Evolutionary conservation across 1,140 invertebrate genomes (phyloP).

Genomic region (Araneus ventricosus): DNA sequence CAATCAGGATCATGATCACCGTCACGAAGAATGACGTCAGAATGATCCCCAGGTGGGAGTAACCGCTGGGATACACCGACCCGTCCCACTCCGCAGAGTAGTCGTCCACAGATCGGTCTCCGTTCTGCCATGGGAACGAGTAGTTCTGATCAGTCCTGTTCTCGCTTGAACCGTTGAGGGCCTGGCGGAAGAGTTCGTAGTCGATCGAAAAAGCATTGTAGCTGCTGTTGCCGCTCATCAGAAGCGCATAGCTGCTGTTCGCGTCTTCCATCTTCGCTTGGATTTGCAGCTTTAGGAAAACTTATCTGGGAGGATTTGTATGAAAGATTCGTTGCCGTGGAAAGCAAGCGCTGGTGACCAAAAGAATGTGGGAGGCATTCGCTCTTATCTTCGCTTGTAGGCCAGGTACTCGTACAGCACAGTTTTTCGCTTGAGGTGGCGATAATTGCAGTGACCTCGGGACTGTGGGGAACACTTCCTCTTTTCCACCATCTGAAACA

Average conservation of each 20-base stretch:
- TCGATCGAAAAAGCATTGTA: slow-evolving; percentile 30
- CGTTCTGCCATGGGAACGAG: slow-evolving; percentile 10
- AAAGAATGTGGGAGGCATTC: neutral
- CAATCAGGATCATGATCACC: slow-evolving; percentile 95
- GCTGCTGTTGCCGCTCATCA: neutral
- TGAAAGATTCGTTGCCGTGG: neutral
- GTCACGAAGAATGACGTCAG: slow-evolving; percentile 93
- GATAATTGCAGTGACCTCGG: neutral
- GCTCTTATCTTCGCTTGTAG: slow-evolving; percentile 24
- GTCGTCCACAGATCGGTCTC: neutral
- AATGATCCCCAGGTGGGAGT: slow-evolving; percentile 82
- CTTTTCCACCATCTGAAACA: slow-evolving; percentile 20
- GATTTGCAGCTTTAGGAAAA: neutral
- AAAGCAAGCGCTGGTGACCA: neutral
- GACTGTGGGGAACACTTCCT: neutral
- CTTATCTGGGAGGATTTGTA: neutral
- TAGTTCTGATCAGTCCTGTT: slow-evolving; percentile 45
- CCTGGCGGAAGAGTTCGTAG: slow-evolving; percentile 41
- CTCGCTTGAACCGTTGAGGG: slow-evolving; percentile 8
- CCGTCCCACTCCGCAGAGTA: slow-evolving; percentile 41
- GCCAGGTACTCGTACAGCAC: slow-evolving; percentile 31
- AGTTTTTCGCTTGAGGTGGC: slow-evolving; percentile 12
- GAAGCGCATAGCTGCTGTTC: neutral
- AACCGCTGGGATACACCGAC: slow-evolving; percentile 68
- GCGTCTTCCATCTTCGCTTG: neutral